Percentiles rank a stretch among this genome's conserved stretches.
phyloP scores from a whole-genome alignment of 2,888 invertebrate species.

The Amphipoea lucens region DNA sequence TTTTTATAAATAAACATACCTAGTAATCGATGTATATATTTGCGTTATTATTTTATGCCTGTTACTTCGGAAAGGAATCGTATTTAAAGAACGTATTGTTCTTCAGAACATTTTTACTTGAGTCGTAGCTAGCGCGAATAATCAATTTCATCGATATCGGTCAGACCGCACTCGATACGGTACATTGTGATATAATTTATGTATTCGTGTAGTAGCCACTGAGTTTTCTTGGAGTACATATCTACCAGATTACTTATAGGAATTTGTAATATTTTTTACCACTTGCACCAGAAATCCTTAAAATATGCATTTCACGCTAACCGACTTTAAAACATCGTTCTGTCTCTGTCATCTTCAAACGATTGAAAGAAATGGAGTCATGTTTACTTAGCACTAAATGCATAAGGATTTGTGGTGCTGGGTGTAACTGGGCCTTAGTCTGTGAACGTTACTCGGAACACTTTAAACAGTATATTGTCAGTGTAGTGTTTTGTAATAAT shows the following conservation, averaged over 20 bases:
- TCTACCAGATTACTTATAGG: not conserved
- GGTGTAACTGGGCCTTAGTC: not conserved
- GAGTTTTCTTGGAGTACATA: not conserved
- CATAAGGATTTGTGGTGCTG: not conserved
- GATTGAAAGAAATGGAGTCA: not conserved
- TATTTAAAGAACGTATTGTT: not conserved
- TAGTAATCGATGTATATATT: too few relatives aligned
- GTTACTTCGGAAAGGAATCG: slow-evolving; percentile 4
- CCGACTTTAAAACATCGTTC: not conserved
- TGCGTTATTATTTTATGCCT: not conserved
- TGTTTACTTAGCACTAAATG: not conserved
- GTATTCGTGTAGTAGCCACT: not conserved
- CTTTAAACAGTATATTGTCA: not conserved
- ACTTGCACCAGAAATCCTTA: not conserved
- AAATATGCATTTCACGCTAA: not conserved
- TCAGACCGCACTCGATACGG: slow-evolving; percentile 1
- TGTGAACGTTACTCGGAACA: not conserved
- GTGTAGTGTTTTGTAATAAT: not conserved
- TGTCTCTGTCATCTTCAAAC: not conserved
- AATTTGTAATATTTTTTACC: not conserved
- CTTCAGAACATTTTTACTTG: slow-evolving; percentile 6
- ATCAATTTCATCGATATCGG: slow-evolving; percentile 39
- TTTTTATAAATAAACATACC: too few relatives aligned
- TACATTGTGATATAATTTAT: slow-evolving; percentile 19
- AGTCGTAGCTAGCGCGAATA: slow-evolving; percentile 14